Evolutionary conservation across 2,888 invertebrate species (phyloP), one percentile per base, ranked within the genome.

Genomic region (Aporophyla nigra): DNA sequence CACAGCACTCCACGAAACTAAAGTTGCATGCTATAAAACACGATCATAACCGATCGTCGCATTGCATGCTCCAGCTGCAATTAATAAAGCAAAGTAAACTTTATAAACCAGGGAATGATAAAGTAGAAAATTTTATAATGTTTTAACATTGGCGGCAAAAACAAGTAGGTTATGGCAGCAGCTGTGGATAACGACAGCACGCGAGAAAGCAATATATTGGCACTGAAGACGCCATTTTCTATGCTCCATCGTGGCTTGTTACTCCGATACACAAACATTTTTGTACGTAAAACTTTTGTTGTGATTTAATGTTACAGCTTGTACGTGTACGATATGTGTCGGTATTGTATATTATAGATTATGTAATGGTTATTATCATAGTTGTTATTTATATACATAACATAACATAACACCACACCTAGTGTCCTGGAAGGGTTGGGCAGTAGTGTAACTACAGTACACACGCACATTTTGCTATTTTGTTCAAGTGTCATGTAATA

Each of bases 191-290:
- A 96, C 95, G 96, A 96, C 94, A 90, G 94, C 96, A 96, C 96
- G 96, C 95, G 94, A 95, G 93, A 92, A 94, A 94, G 95, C 95
- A 94, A 96, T 96, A 96, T 96, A 95, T 96, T 92, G 96, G 93
- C 90, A 92, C 90, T 90, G 92, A 94, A 96, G 95, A 95, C 93
- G 94, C 94, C 93, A 93, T 95, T 93, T 94, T 92, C 92, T 89
- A 91, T 92, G 91, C 89, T 90, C 87, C 88, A 89, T 86, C 86
- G 90, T 85, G 88, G 89, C 86, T 81, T 86, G 88, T 86, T 87
- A 84, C 86, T 63, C 70, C 82, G 71, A 85, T 87, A 83, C 80
- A 86, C 78, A 84, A 84, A 83, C 78, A 86, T 86, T 87, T 88
- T 84, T 87, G 78, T 88, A 83, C 72, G 79, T 82, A 80, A 80